Percentiles rank a stretch among this genome's conserved stretches.
These are phyloP conservation scores for Lamellibrachia luymesi DNA, from an alignment of 1,140 invertebrate species.

Conservation along the genomic window DNA sequence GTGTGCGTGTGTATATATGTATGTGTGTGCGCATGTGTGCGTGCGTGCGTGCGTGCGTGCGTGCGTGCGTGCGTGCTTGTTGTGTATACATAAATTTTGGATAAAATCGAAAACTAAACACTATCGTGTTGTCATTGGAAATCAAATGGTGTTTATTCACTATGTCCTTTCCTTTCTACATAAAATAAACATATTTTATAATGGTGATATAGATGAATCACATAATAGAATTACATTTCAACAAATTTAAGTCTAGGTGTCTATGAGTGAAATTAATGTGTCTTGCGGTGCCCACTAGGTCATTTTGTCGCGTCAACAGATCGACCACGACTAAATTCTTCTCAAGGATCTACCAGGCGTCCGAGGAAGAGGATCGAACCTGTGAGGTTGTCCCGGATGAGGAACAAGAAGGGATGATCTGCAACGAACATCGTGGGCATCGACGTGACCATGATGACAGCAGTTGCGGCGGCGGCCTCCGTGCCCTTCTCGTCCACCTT, in stretches of 20 bases:
- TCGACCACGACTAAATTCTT: background rate
- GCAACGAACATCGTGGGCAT: background rate
- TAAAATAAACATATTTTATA: too few relatives aligned
- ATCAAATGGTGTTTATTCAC: too few relatives aligned
- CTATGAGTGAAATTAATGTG: background rate
- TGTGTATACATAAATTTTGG: slow-evolving; percentile 8
- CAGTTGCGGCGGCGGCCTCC: background rate
- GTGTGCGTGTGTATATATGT: slow-evolving; percentile 6
- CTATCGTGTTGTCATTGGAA: too few relatives aligned
- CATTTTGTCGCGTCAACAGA: background rate
- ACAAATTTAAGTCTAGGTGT: background rate
- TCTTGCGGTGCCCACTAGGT: background rate
- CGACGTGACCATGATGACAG: background rate
- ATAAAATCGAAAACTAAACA: too few relatives aligned
- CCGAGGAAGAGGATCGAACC: background rate
- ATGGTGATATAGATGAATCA: too few relatives aligned
- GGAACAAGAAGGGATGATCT: background rate
- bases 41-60: background rate
- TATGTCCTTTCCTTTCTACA: too few relatives aligned
- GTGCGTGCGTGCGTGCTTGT: background rate
- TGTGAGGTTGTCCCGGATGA: background rate
- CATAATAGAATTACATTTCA: background rate
- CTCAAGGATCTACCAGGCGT: background rate
- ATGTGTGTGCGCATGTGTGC: background rate
- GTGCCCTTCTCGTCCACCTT: background rate